phyloP scores from a whole-genome alignment of 2,888 invertebrate species.

The Ganaspis brasiliensis region DNA sequence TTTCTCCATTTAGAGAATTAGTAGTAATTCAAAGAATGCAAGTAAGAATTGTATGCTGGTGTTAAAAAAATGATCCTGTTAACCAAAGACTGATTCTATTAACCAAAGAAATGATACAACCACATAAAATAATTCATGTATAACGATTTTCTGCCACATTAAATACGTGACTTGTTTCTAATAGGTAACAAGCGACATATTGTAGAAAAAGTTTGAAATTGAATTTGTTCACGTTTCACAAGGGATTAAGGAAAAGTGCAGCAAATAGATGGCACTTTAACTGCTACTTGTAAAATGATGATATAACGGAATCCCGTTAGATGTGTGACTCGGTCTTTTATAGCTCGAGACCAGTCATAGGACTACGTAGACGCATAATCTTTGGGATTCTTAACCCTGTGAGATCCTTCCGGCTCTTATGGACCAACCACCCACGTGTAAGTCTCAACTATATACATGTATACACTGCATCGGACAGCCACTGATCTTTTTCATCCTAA shows the following conservation, averaged over 20 bases:
- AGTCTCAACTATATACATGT: conserved; percentile 50
- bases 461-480: conserved; percentile 63
- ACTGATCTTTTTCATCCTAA: conserved; percentile 77
- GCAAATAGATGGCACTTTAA: conserved; percentile 11
- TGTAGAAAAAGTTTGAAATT: no score
- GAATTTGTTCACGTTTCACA: no score
- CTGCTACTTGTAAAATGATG: background rate
- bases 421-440: conserved; percentile 74
- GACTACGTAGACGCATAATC: conserved; percentile 52
- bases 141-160: no score
- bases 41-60: no score
- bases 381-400: conserved; percentile 63
- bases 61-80: no score
- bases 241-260: background rate
- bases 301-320: conserved; percentile 53
- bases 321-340: conserved; percentile 58
- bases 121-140: no score
- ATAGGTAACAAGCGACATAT: no score
- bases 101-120: no score
- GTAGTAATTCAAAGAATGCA: no score
- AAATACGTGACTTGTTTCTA: no score
- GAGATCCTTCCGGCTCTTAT: conserved; percentile 71
- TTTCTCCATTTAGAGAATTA: no score
- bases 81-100: no score
- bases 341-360: conserved; percentile 51